Evolutionary conservation across 2,113 vertebrate species (phyloP).

Genomic region (Damaliscus lunatus): DNA sequence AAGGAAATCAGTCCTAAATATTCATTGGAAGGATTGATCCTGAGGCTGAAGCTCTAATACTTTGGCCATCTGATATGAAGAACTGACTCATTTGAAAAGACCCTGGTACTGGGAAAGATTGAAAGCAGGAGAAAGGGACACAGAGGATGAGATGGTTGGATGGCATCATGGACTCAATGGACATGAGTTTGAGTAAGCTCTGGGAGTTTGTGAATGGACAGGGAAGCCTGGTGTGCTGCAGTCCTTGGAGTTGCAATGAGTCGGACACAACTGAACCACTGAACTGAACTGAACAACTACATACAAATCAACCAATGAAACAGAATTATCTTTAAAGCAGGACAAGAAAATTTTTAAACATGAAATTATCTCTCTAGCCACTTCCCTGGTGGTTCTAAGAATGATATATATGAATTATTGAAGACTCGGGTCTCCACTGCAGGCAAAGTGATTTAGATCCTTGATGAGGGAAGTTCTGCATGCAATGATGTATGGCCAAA

Average conservation of each 20-base stretch:
- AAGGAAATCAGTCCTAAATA: background rate
- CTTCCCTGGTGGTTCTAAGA: background rate
- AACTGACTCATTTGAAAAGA: background rate
- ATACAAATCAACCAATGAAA: background rate
- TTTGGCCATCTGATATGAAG: background rate
- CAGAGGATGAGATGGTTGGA: background rate
- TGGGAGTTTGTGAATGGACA: background rate
- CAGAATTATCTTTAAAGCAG: background rate
- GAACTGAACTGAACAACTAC: background rate
- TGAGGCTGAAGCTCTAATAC: background rate
- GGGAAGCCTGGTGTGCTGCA: background rate
- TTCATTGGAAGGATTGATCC: background rate
- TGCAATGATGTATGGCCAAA: background rate
- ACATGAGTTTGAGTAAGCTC: background rate
- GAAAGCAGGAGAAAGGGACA: background rate
- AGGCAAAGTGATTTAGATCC: background rate
- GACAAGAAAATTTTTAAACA: background rate
- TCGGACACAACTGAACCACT: background rate
- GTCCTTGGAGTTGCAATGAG: background rate
- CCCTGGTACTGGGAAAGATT: background rate
- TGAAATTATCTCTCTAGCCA: background rate
- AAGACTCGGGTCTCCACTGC: background rate
- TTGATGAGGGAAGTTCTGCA: background rate
- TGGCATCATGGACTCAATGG: background rate
- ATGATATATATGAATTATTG: background rate